phyloP scores from a whole-genome alignment of 2,797 vertebrate genomes.

The Argya squamiceps region DNA sequence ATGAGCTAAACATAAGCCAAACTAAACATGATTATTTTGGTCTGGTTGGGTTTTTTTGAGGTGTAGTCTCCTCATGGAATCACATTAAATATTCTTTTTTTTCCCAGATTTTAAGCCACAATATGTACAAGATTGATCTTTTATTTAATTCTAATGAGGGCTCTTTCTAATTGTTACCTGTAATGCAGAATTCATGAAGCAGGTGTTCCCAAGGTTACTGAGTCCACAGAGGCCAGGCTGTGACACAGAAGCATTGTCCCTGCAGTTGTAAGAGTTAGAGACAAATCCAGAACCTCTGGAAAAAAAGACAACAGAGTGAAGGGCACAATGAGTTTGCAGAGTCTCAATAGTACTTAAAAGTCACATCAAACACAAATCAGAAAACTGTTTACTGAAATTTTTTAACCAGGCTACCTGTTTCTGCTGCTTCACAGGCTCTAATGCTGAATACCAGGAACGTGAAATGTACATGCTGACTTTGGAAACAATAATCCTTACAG shows the following conservation, averaged over 20 bases:
- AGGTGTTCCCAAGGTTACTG: conserved; percentile 96
- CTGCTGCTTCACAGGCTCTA: background rate
- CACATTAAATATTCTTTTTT: background rate
- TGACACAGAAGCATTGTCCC: conserved; percentile 82
- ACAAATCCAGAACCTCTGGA: conserved; percentile 88
- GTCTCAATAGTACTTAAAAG: background rate
- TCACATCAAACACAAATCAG: background rate
- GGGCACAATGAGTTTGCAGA: background rate
- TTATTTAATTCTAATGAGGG: background rate
- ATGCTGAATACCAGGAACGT: background rate
- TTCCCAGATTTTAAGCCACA: background rate
- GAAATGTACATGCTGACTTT: background rate
- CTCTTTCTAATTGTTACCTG: conserved; percentile 79
- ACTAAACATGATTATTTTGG: background rate
- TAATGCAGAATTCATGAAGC: conserved; percentile 98
- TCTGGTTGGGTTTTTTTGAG: background rate
- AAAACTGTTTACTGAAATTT: background rate
- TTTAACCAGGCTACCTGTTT: background rate
- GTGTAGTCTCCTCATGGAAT: background rate
- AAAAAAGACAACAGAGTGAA: conserved; percentile 39
- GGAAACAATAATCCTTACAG: background rate
- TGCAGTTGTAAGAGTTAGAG: conserved; percentile 90
- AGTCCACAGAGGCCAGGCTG: conserved; percentile 96
- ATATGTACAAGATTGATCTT: background rate
- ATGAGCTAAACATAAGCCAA: background rate